Base-by-base conservation (phyloP, 2,888 invertebrate species). In the Anorthoa munda region DNA sequence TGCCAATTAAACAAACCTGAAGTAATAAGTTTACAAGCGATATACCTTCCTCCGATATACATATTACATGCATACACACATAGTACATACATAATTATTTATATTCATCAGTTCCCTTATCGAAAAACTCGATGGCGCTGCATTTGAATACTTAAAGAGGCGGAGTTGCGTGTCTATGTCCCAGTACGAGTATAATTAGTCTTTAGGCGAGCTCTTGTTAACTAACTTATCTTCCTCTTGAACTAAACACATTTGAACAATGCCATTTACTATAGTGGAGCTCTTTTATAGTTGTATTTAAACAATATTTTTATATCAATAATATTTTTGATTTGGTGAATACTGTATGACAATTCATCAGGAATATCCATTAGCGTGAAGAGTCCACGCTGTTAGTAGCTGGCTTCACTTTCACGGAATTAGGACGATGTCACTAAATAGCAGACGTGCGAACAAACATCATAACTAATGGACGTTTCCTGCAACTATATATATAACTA, bases 401-500 rank as follows among this genome's bases (percentile, higher is more conserved):
- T 15, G 48, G 48, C 50, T n/a, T 31, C 31, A 21, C 76, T 72
- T 79, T 56, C 61, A n/a, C n/a, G 26, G 45, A 79, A 63, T 72
- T 72, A 56, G 79, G 51, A 66, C 66, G 66, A 21, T 26, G 56
- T 12, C 79, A 79, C 58, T 56, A 79, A 63, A 73, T 63, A 61
- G 46, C 17, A 75, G 60, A 18, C 51, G 59, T n/a, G 66, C 21
- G 66, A 53, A 58, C 65, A 66, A 79, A 78, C 50, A 66, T 48
- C 45, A 65, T 63, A 77, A 78, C 51, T 64, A 72, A 76, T 78
- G 53, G 48, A 64, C 56, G 11, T 39, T 76, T 64, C 76, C 75
- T 77, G 70, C 39, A 15, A 39, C 48, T 15, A 17, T 23, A n/a
- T 17, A 45, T 39, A n/a, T 11, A 50, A 4, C n/a, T 21, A 45